These are phyloP conservation scores for Haplotaxodon microlepis DNA, from an alignment of 2,113 vertebrate species.

Conservation along the genomic window DNA sequence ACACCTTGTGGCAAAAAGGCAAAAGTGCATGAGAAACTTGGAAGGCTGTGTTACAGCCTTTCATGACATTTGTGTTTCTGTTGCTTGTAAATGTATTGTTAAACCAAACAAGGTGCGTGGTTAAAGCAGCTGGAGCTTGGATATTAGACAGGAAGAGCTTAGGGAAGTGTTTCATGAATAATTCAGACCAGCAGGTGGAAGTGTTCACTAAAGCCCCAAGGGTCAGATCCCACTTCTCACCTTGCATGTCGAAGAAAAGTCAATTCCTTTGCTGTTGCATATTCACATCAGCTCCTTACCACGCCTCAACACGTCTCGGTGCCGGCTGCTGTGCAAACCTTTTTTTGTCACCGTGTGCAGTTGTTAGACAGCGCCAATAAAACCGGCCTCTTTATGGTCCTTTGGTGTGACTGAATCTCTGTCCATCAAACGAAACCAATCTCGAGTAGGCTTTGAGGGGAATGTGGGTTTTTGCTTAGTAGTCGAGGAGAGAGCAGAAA, in stretches of 20 bases:
- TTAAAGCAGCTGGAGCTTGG: background rate
- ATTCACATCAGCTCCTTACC: background rate
- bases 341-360: background rate
- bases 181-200: background rate
- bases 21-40: constrained; percentile 13
- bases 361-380: background rate
- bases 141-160: background rate
- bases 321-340: background rate
- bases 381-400: background rate
- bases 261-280: background rate
- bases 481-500: background rate
- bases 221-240: background rate
- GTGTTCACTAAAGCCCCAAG: background rate
- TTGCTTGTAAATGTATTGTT: background rate
- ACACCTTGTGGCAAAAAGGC: constrained; percentile 50
- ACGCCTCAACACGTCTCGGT: background rate
- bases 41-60: background rate
- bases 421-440: background rate
- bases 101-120: background rate
- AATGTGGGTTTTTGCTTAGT: constrained; percentile 11
- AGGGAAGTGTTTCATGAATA: background rate
- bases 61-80: background rate
- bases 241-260: background rate
- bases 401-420: background rate
- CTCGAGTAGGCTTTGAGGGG: background rate